Base-by-base conservation (phyloP, 2,888 invertebrate species). In the Nowickia ferox region DNA sequence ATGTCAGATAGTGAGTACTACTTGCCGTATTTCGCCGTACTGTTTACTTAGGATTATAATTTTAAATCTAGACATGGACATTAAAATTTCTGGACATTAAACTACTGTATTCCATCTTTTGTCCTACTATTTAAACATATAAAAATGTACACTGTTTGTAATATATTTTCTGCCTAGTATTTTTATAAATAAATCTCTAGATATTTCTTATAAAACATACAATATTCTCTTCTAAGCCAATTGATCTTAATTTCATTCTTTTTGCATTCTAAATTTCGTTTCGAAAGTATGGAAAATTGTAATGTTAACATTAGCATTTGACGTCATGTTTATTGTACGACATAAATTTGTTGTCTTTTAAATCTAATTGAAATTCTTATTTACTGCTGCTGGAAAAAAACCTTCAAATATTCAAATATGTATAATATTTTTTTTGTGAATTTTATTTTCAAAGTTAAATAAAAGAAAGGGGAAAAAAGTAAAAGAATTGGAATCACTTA, bases 331-430 rank as follows among this genome's bases (percentile, higher is more conserved):
- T 59, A 30, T 48, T 30, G 48, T 30, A 59, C 66, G 74, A 48
- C 74, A 80, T 40, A 55, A 11, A 22, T 66, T 59, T 61, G n/a
- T 66, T 51, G 9, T 48, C 22, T 15, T n/a, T 53, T 65, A 44
- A 59, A 22, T 69, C 77, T 53, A 75, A 82, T 78, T 82, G 74
- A 78, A 79, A 85, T 82, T 74, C 85, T 78, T 68, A 78, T 68
- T 61, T 55, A 46, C 38, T 11, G 5, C 40, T 30, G 46, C 59
- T 19, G 42, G 57, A 42, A 76, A 65, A 74, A 84, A 85, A 78
- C 82, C 85, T 82, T 85, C 85, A 82, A 83, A 75, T 74, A 83
- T 79, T 83, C 63, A 86, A 86, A 82, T 78, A 9, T n/a, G 38
- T 42, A 15, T 48, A 48, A 30, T 30, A 30, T 30, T 10, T 69